A percentile compares a stretch with the other conserved stretches of the same genome.
Evolutionary conservation across 1,140 invertebrate species (phyloP).

Genomic region (Zaprionus inermis): DNA sequence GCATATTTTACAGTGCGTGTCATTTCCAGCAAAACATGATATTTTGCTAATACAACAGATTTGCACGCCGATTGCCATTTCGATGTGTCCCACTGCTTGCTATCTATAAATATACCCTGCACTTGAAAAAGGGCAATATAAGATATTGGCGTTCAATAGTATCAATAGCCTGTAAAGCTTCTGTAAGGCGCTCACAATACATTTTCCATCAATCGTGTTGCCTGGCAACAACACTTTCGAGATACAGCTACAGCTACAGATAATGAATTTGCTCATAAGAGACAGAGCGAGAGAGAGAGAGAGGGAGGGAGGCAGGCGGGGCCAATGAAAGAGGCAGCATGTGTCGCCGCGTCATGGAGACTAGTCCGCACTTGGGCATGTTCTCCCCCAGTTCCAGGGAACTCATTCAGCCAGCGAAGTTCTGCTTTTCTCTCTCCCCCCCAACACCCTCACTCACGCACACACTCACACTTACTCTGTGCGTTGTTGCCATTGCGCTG

Average conservation of each 20-base stretch:
- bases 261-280: conserved; percentile 80
- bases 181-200: neutral
- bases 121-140: neutral
- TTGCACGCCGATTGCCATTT: conserved; percentile 62
- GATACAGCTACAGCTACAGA: conserved; percentile 34
- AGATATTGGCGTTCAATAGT: neutral
- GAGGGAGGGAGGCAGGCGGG: conserved; percentile 7
- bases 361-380: conserved; percentile 16
- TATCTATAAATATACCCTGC: neutral
- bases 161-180: neutral
- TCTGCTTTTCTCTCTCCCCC: conserved; percentile 37
- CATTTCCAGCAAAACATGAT: conserved; percentile 77
- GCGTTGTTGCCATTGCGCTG: conserved; percentile 5
- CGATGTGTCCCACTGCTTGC: conserved; percentile 48
- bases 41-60: conserved; percentile 81
- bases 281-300: conserved; percentile 18
- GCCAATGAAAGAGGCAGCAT: conserved; percentile 15
- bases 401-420: conserved; percentile 1
- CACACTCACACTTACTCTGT: neutral
- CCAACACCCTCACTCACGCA: conserved; percentile 44
- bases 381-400: conserved; percentile 3
- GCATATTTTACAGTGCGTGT: conserved; percentile 75
- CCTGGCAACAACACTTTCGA: conserved; percentile 2
- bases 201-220: neutral
- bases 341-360: conserved; percentile 40